phyloP scores from a whole-genome alignment of 2,888 invertebrate genomes.

The Zootermopsis nevadensis region DNA sequence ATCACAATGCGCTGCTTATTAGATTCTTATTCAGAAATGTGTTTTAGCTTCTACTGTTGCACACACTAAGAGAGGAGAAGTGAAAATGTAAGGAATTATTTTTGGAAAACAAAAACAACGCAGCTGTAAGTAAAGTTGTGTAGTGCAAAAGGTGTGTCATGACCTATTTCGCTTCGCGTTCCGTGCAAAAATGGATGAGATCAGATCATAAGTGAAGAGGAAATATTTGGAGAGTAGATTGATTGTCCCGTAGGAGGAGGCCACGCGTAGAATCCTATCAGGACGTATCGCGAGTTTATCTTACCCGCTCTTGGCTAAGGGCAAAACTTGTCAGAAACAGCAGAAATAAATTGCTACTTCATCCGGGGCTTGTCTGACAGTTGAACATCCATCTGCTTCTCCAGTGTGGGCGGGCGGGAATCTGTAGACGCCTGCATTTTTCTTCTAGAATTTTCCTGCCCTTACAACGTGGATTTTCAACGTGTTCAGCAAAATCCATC shows the following conservation, averaged over 20 bases:
- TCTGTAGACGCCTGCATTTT: background rate
- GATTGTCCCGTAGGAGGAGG: background rate
- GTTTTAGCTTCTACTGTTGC: too few relatives aligned
- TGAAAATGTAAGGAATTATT: too few relatives aligned
- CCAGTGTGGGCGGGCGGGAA: background rate
- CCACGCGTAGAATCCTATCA: background rate
- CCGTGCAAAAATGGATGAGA: background rate
- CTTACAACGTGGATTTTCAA: background rate
- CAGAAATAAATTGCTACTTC: slow-evolving; percentile 25
- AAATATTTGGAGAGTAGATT: background rate
- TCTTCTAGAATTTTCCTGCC: background rate
- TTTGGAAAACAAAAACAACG: too few relatives aligned
- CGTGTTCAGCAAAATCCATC: background rate
- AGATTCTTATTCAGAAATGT: too few relatives aligned
- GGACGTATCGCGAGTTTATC: background rate
- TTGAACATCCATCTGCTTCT: background rate
- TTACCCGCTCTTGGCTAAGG: background rate
- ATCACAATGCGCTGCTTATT: too few relatives aligned
- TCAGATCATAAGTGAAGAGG: background rate
- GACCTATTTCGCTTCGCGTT: background rate
- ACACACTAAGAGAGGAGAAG: too few relatives aligned
- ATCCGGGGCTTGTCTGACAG: slow-evolving; percentile 4
- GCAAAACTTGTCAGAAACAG: slow-evolving; percentile 20
- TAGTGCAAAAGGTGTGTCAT: too few relatives aligned
- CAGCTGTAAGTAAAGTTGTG: background rate